These are phyloP conservation scores for Oegoconia quadripuncta DNA, from an alignment of 2,888 invertebrate species.

Conservation along the genomic window DNA sequence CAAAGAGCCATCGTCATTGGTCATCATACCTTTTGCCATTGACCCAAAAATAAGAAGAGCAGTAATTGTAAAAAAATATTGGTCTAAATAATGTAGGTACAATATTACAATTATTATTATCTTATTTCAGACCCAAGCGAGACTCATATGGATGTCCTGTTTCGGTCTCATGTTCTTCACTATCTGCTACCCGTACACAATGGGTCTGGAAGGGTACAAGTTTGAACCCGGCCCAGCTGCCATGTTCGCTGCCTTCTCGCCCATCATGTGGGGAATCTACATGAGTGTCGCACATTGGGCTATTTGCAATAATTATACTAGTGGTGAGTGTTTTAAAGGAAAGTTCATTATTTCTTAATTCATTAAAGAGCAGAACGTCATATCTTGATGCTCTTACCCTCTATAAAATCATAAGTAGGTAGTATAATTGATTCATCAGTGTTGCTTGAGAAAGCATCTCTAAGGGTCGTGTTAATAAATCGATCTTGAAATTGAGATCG, in stretches of 20 bases:
- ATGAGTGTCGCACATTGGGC: conserved; percentile 75
- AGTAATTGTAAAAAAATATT: too few relatives aligned
- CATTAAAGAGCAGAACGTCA: too few relatives aligned
- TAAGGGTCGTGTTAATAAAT: too few relatives aligned
- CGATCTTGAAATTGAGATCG: too few relatives aligned
- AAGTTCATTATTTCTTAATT: too few relatives aligned
- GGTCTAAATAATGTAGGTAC: not conserved
- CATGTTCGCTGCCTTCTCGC: conserved; percentile 76
- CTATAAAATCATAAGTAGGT: too few relatives aligned
- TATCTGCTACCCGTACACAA: conserved; percentile 72
- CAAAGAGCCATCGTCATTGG: too few relatives aligned
- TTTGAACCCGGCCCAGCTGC: conserved; percentile 74
- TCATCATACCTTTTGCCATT: too few relatives aligned
- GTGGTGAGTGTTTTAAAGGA: conserved; percentile 43
- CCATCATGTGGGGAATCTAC: conserved; percentile 77
- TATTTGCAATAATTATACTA: conserved; percentile 71
- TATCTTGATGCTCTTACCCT: too few relatives aligned
- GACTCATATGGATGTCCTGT: conserved; percentile 58
- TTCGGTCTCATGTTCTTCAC: conserved; percentile 57
- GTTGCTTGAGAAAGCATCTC: too few relatives aligned
- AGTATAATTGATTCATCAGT: too few relatives aligned
- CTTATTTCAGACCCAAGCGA: conserved; percentile 53
- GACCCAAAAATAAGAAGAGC: too few relatives aligned
- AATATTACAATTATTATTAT: not conserved
- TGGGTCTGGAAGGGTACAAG: conserved; percentile 70